Percentiles rank a stretch among this genome's conserved stretches.
These are phyloP conservation scores for Corydoras sp. DNA, from an alignment of 2,113 vertebrate genomes.

Conservation along the genomic window DNA sequence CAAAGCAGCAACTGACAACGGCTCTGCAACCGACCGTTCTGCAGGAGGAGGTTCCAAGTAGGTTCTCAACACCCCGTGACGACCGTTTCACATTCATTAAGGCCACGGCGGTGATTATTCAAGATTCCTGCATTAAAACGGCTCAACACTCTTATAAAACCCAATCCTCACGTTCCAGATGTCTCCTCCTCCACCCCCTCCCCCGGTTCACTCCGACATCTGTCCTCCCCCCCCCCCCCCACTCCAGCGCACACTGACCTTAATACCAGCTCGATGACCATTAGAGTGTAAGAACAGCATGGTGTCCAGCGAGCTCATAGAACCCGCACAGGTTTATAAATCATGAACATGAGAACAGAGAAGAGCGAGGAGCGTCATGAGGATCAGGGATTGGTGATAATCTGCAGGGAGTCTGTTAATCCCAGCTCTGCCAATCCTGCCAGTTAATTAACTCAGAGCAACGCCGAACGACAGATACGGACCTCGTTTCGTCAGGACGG, in stretches of 20 bases:
- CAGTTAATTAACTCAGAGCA: constrained; percentile 27
- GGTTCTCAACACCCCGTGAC: too few relatives aligned
- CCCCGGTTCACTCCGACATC: constrained; percentile 33
- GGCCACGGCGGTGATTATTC: too few relatives aligned
- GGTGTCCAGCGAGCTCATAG: background rate
- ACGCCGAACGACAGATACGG: background rate
- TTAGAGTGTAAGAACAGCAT: constrained; percentile 14
- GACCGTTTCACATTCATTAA: too few relatives aligned
- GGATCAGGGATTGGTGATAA: constrained; percentile 16
- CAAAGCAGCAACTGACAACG: constrained; percentile 40
- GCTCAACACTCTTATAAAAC: background rate
- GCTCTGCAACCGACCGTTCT: background rate
- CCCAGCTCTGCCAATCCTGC: constrained; percentile 8
- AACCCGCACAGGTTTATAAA: background rate
- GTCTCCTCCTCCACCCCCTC: background rate
- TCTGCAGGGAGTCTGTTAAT: constrained; percentile 8
- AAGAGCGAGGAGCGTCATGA: background rate
- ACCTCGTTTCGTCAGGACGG: too few relatives aligned
- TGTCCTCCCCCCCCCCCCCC: constrained; percentile 11
- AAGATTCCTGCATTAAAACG: too few relatives aligned
- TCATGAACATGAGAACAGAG: constrained; percentile 10
- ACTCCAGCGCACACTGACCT: constrained; percentile 26
- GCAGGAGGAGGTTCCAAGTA: background rate
- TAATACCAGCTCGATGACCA: constrained; percentile 31
- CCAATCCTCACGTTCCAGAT: background rate